Evolutionary conservation across 1,140 invertebrate species (phyloP).

Genomic region (Mylabris phalerata): DNA sequence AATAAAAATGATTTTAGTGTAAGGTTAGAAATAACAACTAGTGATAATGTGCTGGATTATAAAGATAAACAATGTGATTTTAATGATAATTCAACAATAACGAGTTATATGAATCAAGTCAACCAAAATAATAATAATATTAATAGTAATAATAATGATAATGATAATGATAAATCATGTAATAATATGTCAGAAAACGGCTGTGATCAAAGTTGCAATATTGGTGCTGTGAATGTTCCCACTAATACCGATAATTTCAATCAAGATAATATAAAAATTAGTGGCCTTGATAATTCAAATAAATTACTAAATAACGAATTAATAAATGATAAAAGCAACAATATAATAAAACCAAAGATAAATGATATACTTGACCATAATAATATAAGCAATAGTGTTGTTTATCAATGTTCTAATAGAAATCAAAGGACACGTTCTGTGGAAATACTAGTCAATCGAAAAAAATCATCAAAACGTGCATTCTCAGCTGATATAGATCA

Average conservation of each 20-base stretch:
- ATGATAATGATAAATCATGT: constrained; percentile 15
- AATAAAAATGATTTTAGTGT: no score
- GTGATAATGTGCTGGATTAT: no score
- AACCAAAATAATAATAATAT: background rate
- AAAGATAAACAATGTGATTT: background rate
- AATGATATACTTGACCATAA: background rate
- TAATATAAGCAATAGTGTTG: background rate
- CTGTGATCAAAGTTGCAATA: constrained; percentile 30
- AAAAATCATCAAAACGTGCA: constrained; percentile 21
- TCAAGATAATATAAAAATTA: constrained; percentile 14
- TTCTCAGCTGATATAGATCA: constrained; percentile 25
- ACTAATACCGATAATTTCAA: constrained; percentile 19
- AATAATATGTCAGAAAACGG: constrained; percentile 17
- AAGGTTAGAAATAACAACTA: no score
- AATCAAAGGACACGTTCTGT: constrained; percentile 34
- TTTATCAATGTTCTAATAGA: constrained; percentile 20
- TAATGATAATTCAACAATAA: background rate
- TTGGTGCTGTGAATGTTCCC: constrained; percentile 22
- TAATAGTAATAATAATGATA: background rate
- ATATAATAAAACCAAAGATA: constrained; percentile 19
- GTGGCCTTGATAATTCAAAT: constrained; percentile 20
- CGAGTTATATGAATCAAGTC: background rate
- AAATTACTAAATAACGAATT: background rate
- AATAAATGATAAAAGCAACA: background rate
- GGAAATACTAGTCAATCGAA: constrained; percentile 21